A percentile compares a stretch with the other conserved stretches of the same genome.
Evolutionary conservation across 2,113 vertebrate genomes (phyloP).

Genomic region (Rhizomys pruinosus): DNA sequence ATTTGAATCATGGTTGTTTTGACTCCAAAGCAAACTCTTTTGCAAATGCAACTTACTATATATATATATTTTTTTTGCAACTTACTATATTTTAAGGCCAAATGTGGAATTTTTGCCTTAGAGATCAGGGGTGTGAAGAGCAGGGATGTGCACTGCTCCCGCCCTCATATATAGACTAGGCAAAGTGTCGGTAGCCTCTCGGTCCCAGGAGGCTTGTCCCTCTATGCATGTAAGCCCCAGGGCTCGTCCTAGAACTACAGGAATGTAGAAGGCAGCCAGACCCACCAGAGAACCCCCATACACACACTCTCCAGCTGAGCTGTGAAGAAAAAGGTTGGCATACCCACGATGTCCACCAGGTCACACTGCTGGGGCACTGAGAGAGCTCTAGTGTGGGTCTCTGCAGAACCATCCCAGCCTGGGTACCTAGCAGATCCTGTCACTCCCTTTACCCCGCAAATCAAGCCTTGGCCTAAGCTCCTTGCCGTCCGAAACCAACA

Average conservation of each 20-base stretch:
- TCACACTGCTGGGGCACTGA: slow-evolving; percentile 13
- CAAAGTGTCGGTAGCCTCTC: background rate
- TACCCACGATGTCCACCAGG: slow-evolving; percentile 51
- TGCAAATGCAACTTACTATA: background rate
- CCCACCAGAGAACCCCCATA: background rate
- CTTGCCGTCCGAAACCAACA: background rate
- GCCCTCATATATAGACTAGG: background rate
- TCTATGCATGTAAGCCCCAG: background rate
- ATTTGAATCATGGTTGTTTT: too few relatives aligned
- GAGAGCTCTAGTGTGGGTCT: too few relatives aligned
- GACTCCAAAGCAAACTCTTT: background rate
- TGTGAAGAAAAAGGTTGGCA: background rate
- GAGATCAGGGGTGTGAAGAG: background rate
- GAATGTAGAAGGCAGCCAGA: background rate
- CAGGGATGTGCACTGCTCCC: background rate
- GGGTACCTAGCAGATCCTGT: background rate
- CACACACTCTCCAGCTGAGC: background rate
- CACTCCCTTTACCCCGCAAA: background rate
- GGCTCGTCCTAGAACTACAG: background rate
- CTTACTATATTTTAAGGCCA: background rate
- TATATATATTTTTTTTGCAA: too few relatives aligned
- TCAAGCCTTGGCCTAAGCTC: background rate
- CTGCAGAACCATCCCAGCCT: background rate
- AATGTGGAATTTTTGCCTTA: background rate
- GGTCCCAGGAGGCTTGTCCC: background rate